phyloP scores from a whole-genome alignment of 53 echinoderm and acorn worm genomes.

The Echinometra lucunter region DNA sequence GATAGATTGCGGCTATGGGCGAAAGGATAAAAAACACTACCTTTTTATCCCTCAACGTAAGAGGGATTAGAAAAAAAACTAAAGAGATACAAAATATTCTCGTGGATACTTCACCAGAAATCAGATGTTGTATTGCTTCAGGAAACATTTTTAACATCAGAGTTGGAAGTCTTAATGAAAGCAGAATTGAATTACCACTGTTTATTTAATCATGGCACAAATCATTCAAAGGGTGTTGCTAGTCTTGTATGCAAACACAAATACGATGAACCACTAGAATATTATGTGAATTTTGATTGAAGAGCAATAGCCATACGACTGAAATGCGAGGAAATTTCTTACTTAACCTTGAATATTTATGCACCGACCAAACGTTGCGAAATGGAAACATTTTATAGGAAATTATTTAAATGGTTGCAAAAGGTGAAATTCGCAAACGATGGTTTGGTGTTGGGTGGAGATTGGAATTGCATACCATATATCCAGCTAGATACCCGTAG shows the following conservation, averaged over 20 bases:
- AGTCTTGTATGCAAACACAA: too few relatives aligned
- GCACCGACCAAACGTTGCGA: background rate
- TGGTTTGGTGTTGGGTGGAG: background rate
- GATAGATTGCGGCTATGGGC: background rate
- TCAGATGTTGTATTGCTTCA: background rate
- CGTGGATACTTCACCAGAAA: conserved; percentile 7
- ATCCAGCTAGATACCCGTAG: background rate
- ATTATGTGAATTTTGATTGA: background rate
- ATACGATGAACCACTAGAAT: background rate
- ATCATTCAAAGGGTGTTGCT: background rate
- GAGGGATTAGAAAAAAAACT: background rate
- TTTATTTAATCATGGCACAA: background rate
- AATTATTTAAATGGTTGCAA: background rate
- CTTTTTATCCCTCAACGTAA: conserved; percentile 2
- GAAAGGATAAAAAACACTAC: background rate
- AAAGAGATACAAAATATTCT: background rate
- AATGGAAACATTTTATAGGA: background rate
- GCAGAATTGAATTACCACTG: background rate
- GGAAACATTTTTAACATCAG: background rate
- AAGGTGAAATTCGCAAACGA: background rate
- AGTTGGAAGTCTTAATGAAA: too few relatives aligned
- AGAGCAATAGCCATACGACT: too few relatives aligned
- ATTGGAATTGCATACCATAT: background rate
- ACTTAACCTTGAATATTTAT: too few relatives aligned
- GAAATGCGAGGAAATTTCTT: too few relatives aligned